phyloP scores from a whole-genome alignment of 1,140 invertebrate genomes.

The Nephila pilipes region DNA sequence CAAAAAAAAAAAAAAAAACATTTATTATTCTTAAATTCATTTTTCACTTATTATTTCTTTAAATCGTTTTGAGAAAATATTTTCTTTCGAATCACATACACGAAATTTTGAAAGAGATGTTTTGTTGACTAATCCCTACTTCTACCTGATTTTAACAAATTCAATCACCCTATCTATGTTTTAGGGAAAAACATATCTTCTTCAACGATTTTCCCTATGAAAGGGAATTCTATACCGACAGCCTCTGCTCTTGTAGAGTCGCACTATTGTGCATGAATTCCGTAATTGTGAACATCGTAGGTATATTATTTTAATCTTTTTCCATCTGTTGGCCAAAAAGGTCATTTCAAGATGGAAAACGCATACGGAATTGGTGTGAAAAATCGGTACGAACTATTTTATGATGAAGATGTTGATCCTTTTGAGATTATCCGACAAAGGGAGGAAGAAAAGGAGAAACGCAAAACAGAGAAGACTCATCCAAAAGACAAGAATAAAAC shows the following conservation, averaged over 20 bases:
- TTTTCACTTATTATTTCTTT: too few relatives aligned
- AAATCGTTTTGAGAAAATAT: too few relatives aligned
- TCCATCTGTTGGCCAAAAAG: conserved; percentile 79
- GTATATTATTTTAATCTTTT: conserved; percentile 13
- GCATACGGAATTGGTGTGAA: conserved; percentile 94
- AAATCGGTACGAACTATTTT: conserved; percentile 95
- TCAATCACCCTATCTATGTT: neutral
- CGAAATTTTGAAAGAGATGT: neutral
- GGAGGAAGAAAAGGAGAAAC: conserved; percentile 90
- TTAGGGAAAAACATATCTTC: neutral
- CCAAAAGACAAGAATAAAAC: conserved; percentile 83
- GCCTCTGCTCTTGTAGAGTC: neutral
- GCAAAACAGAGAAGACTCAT: conserved; percentile 89
- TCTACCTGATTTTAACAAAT: neutral
- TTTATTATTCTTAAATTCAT: too few relatives aligned
- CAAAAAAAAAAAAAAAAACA: too few relatives aligned
- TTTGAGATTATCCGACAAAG: conserved; percentile 85
- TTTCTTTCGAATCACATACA: too few relatives aligned
- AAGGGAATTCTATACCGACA: conserved; percentile 37
- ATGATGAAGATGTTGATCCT: conserved; percentile 91
- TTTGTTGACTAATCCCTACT: neutral
- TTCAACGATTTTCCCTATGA: neutral
- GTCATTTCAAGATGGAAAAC: conserved; percentile 88
- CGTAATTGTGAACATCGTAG: too few relatives aligned
- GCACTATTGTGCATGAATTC: conserved; percentile 48